Evolutionary conservation across 2,113 vertebrate species (phyloP), one percentile per base, ranked within the genome.

Genomic region (Eulacestoma nigropectus): DNA sequence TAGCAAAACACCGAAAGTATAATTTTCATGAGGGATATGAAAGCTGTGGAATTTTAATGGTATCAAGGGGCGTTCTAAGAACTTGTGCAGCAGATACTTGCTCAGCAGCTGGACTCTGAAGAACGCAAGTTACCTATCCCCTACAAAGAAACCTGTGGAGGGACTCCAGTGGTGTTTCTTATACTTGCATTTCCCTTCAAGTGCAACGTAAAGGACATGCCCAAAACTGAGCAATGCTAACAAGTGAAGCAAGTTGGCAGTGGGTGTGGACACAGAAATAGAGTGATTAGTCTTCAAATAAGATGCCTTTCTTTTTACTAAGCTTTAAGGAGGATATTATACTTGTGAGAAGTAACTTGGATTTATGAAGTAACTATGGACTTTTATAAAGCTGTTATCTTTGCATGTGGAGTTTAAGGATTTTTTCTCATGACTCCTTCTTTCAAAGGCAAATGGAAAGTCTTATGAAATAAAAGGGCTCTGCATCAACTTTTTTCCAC

Each of bases 401-500:
- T 70, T 89, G 33, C 41, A 65, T 16, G 7, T 20, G 46, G 68
- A 74, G 42, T 81, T 64, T 11, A 63, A 67, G 33, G 64, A 49
- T 55, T 62, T 88, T 84, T 84, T 49, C n/a, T 59, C 15, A 4
- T 32, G 11, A 62, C 50, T 62, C 41, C 42, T 84, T 55, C 41
- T 78, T 92, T 77, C 32, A 76, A 77, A 92, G 49, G 56, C 23
- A 78, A 15, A 83, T 49, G 53, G 46, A 90, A 94, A 18, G 27
- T 59, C 21, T 83, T 63, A 33, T 47, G 39, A 93, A 94, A 95
- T 92, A 95, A 95, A 95, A 76, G 46, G 50, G 42, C 60, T 87
- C 27, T 87, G 27, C 35, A 74, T 42, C 47, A 78, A 60, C 15
- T 29, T 79, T 22, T 79, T 67, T 57, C 41, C 46, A 84, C 20